Base-by-base conservation (phyloP, 92 coral and sea anemone species). In the Parazoanthus darwini region DNA sequence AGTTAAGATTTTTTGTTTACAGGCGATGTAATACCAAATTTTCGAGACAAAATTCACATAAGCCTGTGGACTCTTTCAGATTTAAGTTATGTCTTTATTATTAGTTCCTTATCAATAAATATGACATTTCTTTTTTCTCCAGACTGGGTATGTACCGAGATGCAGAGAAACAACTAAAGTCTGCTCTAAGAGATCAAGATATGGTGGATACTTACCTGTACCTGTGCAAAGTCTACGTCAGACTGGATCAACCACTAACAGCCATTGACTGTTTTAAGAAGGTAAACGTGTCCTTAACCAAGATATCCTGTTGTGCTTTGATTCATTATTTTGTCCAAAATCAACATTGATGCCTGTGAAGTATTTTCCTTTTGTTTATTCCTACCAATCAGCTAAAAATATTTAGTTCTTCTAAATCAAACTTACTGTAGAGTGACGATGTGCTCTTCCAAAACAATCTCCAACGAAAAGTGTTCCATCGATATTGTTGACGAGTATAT, bases 111-210 rank as follows among this genome's bases (percentile, higher is more conserved):
- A 29, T 29, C 33, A 63, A 7, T 63, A 63, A 63, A 20, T 10
- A 22, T 58, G 65, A 33, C 56, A 29, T 46, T 50, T 48, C 65
- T 13, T 43, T 78, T 29, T 39, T 48, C 44, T 14, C 43, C 70
- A 96, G 99, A 71, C 91, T 97, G 74, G 99, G 99, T 38, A 97
- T 97, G 99, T 97, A 93, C 85, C 91, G 99, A 65, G 99, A 97
- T 90, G 92, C 99, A 13, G 99, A 97, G 87, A 95, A 92, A 72
- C 99, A 97, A 74, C 92, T 97, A 29, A 97, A 97, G 84, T 95
- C 98, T 44, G 98, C 99, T 0, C 89, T 97, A 13, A 92, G 98
- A 77, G 99, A 97, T 86, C 94, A 96, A 22, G 98, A 97, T 29
- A 91, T 91, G 75, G 94, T 97, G 13, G 99, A 97, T 50, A 94